Conservation (phyloP, 2,888 invertebrate genomes). For the Ceratothoa steindachneri region DNA sequence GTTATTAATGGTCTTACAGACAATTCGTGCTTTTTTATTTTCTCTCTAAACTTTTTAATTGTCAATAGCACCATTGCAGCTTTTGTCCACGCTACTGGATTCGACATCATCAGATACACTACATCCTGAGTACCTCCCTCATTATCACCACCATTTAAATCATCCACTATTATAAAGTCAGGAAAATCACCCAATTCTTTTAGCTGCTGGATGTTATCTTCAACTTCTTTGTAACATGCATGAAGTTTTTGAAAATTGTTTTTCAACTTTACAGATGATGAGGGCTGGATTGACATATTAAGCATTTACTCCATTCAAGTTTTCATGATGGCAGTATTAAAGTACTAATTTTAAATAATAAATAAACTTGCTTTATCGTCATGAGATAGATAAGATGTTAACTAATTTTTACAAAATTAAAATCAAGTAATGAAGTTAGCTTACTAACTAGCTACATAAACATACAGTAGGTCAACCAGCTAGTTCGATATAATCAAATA, state of each 20-base stretch:
- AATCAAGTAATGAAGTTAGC: too few species aligned
- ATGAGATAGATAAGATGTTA: too few species aligned
- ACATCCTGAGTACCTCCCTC: too few species aligned
- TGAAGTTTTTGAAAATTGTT: conserved; percentile 2
- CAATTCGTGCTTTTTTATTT: conserved; percentile 14
- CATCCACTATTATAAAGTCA: background rate
- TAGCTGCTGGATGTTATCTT: conserved; percentile 20
- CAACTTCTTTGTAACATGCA: conserved; percentile 6
- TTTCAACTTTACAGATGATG: background rate
- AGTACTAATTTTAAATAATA: too few species aligned
- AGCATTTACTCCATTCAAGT: too few species aligned
- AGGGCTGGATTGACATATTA: too few species aligned
- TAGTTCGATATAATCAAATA: too few species aligned
- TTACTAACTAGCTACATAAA: too few species aligned
- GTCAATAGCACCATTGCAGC: conserved; percentile 18
- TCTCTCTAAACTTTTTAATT: conserved; percentile 19
- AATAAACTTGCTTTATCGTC: too few species aligned
- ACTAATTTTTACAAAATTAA: too few species aligned
- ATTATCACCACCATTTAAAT: background rate
- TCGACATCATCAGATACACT: conserved; percentile 12
- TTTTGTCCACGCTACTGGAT: conserved; percentile 17
- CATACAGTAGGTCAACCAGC: too few species aligned
- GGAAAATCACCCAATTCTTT: background rate
- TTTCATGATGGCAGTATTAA: too few species aligned
- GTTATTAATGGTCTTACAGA: conserved; percentile 19